Evolutionary conservation across 2,888 invertebrate species (phyloP).

Genomic region (Caprella mutica): DNA sequence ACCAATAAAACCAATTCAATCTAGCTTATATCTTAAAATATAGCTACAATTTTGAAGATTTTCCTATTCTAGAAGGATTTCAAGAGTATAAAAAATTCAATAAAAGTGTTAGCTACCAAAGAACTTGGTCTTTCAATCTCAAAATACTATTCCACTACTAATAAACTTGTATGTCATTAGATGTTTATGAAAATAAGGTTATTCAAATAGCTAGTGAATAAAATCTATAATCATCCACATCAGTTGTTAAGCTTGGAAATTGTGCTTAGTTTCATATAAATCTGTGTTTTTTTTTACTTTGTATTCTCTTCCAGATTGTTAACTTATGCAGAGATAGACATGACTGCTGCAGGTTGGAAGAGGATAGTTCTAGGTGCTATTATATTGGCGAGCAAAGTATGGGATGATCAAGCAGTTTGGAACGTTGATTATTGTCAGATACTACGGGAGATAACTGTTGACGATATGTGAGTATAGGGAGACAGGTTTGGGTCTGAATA

Average conservation of each 20-base stretch:
- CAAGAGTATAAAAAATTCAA: too few species aligned
- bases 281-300: not conserved
- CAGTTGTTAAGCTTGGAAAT: not conserved
- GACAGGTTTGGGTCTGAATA: too few species aligned
- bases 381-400: constrained; percentile 92
- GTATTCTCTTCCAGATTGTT: constrained; percentile 49
- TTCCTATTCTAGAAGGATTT: too few species aligned
- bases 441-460: constrained; percentile 89
- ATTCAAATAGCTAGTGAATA: not conserved
- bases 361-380: constrained; percentile 96
- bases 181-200: constrained; percentile 1
- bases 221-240: too few species aligned
- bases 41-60: too few species aligned
- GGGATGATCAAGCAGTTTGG: constrained; percentile 99
- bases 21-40: too few species aligned
- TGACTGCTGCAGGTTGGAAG: constrained; percentile 96
- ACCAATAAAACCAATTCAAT: too few species aligned
- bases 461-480: constrained; percentile 68
- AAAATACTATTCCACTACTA: too few species aligned
- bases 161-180: too few species aligned
- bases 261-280: not conserved
- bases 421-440: constrained; percentile 99
- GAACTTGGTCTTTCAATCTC: too few species aligned
- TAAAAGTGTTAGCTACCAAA: too few species aligned
- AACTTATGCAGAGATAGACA: constrained; percentile 95